Conservation (phyloP, 2,888 invertebrate genomes). For the Dryococelus australis region DNA sequence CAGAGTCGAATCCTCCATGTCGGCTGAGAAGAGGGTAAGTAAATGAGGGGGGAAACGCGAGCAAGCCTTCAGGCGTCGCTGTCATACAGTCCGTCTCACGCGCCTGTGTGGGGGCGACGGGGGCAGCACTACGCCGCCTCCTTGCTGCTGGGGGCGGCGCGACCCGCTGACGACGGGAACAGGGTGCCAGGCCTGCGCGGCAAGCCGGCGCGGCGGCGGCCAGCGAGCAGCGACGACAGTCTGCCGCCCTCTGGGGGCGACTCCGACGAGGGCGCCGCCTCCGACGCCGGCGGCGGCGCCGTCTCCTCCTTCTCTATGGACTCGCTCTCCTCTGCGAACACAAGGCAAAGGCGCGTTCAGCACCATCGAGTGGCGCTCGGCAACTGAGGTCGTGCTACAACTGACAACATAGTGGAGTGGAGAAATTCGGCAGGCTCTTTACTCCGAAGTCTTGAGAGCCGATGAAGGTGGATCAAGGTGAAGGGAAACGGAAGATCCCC, state of each 20-base stretch:
- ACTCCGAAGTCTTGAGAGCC: no score
- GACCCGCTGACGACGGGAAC: constrained; percentile 32
- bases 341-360: neutral
- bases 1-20: neutral
- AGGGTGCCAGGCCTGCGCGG: constrained; percentile 37
- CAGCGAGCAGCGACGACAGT: constrained; percentile 37
- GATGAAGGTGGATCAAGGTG: no score
- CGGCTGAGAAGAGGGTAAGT: no score
- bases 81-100: no score
- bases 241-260: constrained; percentile 34
- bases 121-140: constrained; percentile 17
- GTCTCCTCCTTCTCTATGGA: constrained; percentile 24
- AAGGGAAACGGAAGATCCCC: no score
- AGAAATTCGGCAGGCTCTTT: no score
- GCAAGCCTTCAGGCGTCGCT: no score
- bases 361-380: neutral
- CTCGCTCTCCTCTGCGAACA: constrained; percentile 34
- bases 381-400: no score
- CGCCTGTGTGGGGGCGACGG: no score
- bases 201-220: constrained; percentile 36
- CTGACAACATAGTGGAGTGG: no score
- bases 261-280: constrained; percentile 33
- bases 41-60: no score
- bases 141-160: neutral
- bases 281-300: constrained; percentile 30